These are phyloP conservation scores for Haplochromis burtoni DNA, from an alignment of 2,113 vertebrate genomes.

Conservation along the genomic window DNA sequence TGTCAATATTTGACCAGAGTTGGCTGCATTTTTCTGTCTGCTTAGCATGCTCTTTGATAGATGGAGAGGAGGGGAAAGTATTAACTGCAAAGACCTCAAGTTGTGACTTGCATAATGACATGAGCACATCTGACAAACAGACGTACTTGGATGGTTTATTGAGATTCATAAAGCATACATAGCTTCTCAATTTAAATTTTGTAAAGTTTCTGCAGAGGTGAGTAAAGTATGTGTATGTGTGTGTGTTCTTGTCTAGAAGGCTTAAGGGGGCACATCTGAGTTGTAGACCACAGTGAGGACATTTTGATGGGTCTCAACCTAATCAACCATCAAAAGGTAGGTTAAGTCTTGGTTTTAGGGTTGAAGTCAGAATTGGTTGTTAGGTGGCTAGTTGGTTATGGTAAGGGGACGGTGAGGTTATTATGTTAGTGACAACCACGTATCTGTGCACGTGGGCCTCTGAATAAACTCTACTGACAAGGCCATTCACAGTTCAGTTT, in stretches of 20 bases:
- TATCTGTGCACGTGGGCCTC: background rate
- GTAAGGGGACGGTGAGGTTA: background rate
- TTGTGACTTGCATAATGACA: slow-evolving; percentile 50
- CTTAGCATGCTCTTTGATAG: slow-evolving; percentile 41
- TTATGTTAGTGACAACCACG: background rate
- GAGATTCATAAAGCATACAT: slow-evolving; percentile 22
- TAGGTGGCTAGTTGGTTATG: background rate
- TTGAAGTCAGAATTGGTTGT: background rate
- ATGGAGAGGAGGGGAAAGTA: slow-evolving; percentile 12
- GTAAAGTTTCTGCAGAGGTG: slow-evolving; percentile 3
- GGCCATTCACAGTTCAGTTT: background rate
- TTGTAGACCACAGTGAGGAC: background rate
- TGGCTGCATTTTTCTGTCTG: slow-evolving; percentile 15
- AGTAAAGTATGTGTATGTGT: background rate
- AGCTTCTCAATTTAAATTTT: slow-evolving; percentile 22
- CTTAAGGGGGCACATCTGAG: background rate
- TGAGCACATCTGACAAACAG: slow-evolving; percentile 31
- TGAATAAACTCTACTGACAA: background rate
- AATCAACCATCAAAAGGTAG: background rate
- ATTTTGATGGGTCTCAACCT: background rate
- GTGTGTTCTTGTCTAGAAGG: background rate
- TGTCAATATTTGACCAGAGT: slow-evolving; percentile 42
- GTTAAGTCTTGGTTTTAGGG: background rate
- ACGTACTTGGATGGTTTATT: background rate
- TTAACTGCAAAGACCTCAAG: slow-evolving; percentile 37